Evolutionary conservation across 2,888 invertebrate species (phyloP).

Genomic region (Stenichneumon culpator): DNA sequence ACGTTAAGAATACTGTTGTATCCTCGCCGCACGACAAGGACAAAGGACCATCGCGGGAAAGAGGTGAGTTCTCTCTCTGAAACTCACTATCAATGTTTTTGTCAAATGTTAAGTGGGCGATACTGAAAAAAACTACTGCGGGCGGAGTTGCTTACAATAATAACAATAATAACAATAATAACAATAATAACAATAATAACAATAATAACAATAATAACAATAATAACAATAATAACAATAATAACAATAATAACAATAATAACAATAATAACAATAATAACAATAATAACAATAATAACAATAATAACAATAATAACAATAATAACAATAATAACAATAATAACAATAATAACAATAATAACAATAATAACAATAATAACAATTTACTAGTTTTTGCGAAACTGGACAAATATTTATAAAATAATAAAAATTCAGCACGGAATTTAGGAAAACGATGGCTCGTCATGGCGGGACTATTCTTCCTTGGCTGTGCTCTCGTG

Average conservation of each 20-base stretch:
- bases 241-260: constrained; percentile 17
- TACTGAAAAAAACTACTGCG: neutral
- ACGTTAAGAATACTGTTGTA: constrained; percentile 77
- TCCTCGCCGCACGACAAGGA: constrained; percentile 78
- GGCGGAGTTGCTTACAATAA: no score
- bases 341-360: constrained; percentile 6
- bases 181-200: constrained; percentile 13
- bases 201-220: constrained; percentile 13
- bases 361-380: neutral
- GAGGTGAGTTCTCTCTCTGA: constrained; percentile 56
- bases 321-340: neutral
- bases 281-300: constrained; percentile 10
- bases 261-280: neutral
- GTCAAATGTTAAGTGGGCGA: neutral
- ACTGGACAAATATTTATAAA: no score
- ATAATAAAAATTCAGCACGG: constrained; percentile 46
- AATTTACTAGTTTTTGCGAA: neutral
- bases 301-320: neutral
- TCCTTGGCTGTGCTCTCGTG: constrained; percentile 83
- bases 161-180: neutral
- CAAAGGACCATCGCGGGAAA: constrained; percentile 73
- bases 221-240: neutral
- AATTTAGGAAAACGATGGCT: constrained; percentile 79
- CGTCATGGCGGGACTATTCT: constrained; percentile 81
- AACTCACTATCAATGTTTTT: neutral